Evolutionary conservation across 2,888 invertebrate genomes (phyloP), one percentile per base, ranked within the genome.

Genomic region (Hemaris fuciformis): DNA sequence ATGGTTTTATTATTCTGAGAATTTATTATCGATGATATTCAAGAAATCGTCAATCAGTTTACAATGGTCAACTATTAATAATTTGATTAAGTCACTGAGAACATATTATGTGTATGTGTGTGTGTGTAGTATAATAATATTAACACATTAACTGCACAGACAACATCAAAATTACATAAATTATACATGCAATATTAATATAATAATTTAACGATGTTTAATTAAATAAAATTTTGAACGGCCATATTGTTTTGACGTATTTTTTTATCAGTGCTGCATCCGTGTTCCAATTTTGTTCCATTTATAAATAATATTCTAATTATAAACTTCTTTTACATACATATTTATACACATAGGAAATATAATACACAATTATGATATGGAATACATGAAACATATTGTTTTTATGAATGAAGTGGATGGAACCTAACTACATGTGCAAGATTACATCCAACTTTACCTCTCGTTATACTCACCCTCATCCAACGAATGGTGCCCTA

Each of bases 401-500:
- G 46, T 53, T 22, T 46, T 73, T 70, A 71, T 60, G 65, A 57
- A 67, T 75, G 74, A 62, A 65, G 73, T 75, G 76, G 22, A 68
- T 31, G 66, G 73, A 71, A 65, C 41, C 67, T 68, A 70, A 62
- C 63, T 64, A 60, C 64, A 64, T 63, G 77, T 75, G 75, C 71
- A n/a, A n/a, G 62, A 69, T 66, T 70, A 80, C 80, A 80, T 77
- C 74, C 63, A 79, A 74, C 67, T 70, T 70, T 76, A 80, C 77
- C 71, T 75, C 72, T 38, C 60, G 62, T 68, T 59, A 74, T 80
- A 91, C 91, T 89, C 83, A 91, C 91, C 90, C 78, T 91, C 91
- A 46, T 90, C 89, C 89, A 83, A 77, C 60, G 88, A 79, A 65
- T 79, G 81, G 82, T 79, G 84, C 84, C 84, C 91, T 91, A 79